Conservation (phyloP, 1,140 invertebrate species). For the Drosophila virilis region DNA sequence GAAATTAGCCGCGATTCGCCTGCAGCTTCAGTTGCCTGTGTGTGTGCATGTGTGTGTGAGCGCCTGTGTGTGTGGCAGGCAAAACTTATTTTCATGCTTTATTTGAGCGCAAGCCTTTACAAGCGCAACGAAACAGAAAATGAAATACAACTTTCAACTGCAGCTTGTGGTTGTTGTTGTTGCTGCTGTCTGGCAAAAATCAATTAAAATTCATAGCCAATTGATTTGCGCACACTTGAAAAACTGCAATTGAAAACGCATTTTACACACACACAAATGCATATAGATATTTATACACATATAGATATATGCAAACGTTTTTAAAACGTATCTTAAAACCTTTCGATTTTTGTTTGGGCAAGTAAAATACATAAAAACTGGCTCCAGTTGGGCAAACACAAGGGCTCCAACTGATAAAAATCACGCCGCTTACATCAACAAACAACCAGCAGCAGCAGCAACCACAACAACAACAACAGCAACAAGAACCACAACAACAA, state of each 20-base stretch:
- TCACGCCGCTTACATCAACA: conserved; percentile 59
- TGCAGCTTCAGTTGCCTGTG: conserved; percentile 29
- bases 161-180: conserved; percentile 19
- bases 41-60: conserved; percentile 4
- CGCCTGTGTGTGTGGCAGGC: conserved; percentile 18
- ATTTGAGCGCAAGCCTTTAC: conserved; percentile 66
- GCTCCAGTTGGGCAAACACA: conserved; percentile 66
- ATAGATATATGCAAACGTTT: conserved; percentile 1
- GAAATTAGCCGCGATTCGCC: conserved; percentile 73
- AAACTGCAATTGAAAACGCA: conserved; percentile 48
- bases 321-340: conserved; percentile 11
- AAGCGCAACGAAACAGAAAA: conserved; percentile 78
- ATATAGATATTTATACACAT: not conserved
- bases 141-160: conserved; percentile 77
- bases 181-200: conserved; percentile 63
- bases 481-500: conserved; percentile 19
- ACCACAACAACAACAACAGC: conserved; percentile 17
- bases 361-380: conserved; percentile 55
- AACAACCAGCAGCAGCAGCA: conserved; percentile 37
- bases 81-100: conserved; percentile 81
- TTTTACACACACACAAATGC: conserved; percentile 27
- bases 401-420: conserved; percentile 59
- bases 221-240: conserved; percentile 70
- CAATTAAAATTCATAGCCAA: conserved; percentile 84
- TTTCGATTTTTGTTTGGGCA: conserved; percentile 23